Conservation (phyloP, 2,888 invertebrate species). For the Pseudococcus longispinus region DNA sequence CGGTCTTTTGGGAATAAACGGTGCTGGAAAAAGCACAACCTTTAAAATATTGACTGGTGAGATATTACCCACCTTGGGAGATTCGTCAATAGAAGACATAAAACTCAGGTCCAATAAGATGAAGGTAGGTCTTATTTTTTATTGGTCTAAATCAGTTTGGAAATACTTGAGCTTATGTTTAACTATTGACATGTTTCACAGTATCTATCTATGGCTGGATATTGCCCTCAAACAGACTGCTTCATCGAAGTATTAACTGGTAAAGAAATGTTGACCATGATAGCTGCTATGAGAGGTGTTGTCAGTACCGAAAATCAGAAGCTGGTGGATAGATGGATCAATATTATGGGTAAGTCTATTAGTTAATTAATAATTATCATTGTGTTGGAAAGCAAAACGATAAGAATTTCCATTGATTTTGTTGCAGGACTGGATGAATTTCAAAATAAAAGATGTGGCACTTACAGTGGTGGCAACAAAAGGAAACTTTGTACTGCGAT, state of each 20-base stretch:
- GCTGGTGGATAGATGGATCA: slow-evolving; percentile 60
- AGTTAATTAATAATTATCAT: not conserved
- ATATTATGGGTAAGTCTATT: slow-evolving; percentile 58
- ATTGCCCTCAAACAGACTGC: slow-evolving; percentile 90
- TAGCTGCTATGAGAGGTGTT: slow-evolving; percentile 78
- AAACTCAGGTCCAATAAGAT: slow-evolving; percentile 59
- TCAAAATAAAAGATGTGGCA: no score
- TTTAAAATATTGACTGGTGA: slow-evolving; percentile 68
- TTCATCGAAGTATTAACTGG: slow-evolving; percentile 80
- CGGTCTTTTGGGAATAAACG: slow-evolving; percentile 66
- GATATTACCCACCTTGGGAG: slow-evolving; percentile 63
- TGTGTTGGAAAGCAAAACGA: not conserved
- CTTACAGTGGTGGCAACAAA: no score
- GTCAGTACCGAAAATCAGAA: slow-evolving; percentile 57
- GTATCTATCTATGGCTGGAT: slow-evolving; percentile 79
- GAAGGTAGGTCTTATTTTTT: not conserved
- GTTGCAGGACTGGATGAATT: no score
- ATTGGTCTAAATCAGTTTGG: not conserved
- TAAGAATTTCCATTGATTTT: no score
- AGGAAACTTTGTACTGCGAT: no score
- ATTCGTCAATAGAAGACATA: slow-evolving; percentile 62
- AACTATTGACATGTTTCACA: slow-evolving; percentile 61
- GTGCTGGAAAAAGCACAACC: slow-evolving; percentile 68
- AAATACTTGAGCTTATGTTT: no score
- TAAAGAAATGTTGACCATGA: slow-evolving; percentile 73